A percentile compares a stretch with the other conserved stretches of the same genome.
These are phyloP conservation scores for Nyctibius grandis DNA, from an alignment of 2,797 vertebrate species.

Conservation along the genomic window DNA sequence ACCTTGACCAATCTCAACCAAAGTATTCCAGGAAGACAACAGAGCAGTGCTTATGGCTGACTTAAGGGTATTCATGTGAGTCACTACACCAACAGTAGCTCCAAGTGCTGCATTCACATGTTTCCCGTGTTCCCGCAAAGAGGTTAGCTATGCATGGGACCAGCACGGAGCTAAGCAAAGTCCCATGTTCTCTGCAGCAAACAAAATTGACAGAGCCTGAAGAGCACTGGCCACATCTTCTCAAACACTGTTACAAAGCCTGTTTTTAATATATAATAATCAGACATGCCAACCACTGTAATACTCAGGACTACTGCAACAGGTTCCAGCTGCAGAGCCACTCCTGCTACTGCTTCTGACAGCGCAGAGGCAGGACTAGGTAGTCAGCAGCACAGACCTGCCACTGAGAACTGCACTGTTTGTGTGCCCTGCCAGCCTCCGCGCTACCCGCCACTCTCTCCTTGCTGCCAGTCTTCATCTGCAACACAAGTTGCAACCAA, in stretches of 20 bases:
- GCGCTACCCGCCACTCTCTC: neutral
- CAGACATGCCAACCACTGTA: neutral
- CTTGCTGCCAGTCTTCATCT: neutral
- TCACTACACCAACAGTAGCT: neutral
- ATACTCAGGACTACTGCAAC: neutral
- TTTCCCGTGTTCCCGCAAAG: neutral
- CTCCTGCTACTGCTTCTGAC: neutral
- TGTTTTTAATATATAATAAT: neutral
- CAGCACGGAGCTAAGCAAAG: neutral
- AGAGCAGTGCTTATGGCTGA: neutral
- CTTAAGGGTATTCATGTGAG: neutral
- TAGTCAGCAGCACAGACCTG: neutral
- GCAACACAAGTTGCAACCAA: neutral
- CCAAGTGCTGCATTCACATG: neutral
- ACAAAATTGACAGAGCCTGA: neutral
- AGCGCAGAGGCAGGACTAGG: neutral
- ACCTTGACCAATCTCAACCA: neutral
- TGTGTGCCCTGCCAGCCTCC: neutral
- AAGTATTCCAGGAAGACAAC: neutral
- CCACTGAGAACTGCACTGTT: neutral
- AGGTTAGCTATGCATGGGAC: neutral
- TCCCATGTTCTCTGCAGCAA: neutral
- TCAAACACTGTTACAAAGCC: neutral
- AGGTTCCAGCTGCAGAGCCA: neutral
- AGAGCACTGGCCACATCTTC: neutral